Evolutionary conservation across 2,888 invertebrate species (phyloP).

Genomic region (Agrochola lychnidis): DNA sequence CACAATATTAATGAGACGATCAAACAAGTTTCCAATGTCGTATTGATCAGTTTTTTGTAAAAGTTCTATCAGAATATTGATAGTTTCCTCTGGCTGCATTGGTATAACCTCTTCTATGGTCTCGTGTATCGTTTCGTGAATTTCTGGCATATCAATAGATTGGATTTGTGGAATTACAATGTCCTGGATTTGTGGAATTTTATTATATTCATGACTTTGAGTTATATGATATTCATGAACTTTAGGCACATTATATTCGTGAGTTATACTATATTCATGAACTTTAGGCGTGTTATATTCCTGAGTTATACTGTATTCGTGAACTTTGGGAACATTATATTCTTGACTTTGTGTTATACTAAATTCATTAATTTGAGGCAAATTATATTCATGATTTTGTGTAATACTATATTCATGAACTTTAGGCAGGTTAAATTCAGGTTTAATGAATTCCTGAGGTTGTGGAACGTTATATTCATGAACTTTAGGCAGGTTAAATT

Average conservation of each 20-base stretch:
- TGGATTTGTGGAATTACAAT: constrained; percentile 27
- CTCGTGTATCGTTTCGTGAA: constrained; percentile 9
- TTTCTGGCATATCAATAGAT: constrained; percentile 23
- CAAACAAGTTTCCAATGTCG: constrained; percentile 17
- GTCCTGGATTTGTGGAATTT: constrained; percentile 34
- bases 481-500: not conserved
- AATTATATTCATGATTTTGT: constrained; percentile 1
- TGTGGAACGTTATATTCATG: constrained; percentile 10
- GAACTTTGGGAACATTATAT: constrained; percentile 2
- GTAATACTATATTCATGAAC: constrained; percentile 5
- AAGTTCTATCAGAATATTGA: constrained; percentile 20
- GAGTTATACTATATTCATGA: constrained; percentile 8
- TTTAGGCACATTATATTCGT: constrained; percentile 17
- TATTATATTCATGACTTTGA: constrained; percentile 19
- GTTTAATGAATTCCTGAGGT: too few relatives aligned
- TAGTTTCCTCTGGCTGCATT: constrained; percentile 40
- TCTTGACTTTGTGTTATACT: constrained; percentile 1
- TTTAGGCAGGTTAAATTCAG: constrained; percentile 4
- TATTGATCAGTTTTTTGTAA: constrained; percentile 14
- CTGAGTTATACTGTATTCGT: constrained; percentile 9
- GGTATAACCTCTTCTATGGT: constrained; percentile 11
- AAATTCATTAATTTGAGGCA: not conserved
- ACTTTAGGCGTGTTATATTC: constrained; percentile 2
- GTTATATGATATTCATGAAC: constrained; percentile 5
- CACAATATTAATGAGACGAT: constrained; percentile 28